These are phyloP conservation scores for Eospalax fontanierii DNA, from an alignment of 2,797 vertebrate species.

Conservation along the genomic window DNA sequence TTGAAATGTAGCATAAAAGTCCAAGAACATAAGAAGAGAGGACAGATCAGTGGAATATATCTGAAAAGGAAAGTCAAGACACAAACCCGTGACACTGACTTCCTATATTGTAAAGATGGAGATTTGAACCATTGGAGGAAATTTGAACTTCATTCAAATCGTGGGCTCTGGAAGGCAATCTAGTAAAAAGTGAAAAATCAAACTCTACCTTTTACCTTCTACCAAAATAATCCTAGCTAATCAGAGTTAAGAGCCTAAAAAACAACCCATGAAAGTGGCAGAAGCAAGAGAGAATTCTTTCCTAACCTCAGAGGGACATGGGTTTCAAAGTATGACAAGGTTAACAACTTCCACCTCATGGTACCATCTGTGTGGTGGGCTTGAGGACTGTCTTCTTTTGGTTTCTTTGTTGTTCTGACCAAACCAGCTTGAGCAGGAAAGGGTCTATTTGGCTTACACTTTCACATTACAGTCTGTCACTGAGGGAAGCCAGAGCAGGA, in stretches of 20 bases:
- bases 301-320: neutral
- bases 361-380: too few relatives aligned
- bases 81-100: neutral
- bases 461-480: too few relatives aligned
- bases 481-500: too few relatives aligned
- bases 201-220: neutral
- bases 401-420: too few relatives aligned
- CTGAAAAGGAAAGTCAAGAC: constrained; percentile 48
- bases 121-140: neutral
- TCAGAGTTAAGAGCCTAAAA: neutral
- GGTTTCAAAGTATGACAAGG: neutral
- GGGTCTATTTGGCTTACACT: too few relatives aligned
- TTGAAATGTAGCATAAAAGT: neutral
- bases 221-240: neutral
- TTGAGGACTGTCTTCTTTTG: too few relatives aligned
- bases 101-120: neutral
- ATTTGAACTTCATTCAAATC: neutral
- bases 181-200: neutral
- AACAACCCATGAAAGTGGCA: neutral
- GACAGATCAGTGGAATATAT: neutral
- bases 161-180: neutral
- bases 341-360: too few relatives aligned
- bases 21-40: neutral
- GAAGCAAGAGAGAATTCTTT: neutral
- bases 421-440: too few relatives aligned